Evolutionary conservation across 2,888 invertebrate genomes (phyloP), one percentile per base, ranked within the genome.

Genomic region (Creontiades dilutus): DNA sequence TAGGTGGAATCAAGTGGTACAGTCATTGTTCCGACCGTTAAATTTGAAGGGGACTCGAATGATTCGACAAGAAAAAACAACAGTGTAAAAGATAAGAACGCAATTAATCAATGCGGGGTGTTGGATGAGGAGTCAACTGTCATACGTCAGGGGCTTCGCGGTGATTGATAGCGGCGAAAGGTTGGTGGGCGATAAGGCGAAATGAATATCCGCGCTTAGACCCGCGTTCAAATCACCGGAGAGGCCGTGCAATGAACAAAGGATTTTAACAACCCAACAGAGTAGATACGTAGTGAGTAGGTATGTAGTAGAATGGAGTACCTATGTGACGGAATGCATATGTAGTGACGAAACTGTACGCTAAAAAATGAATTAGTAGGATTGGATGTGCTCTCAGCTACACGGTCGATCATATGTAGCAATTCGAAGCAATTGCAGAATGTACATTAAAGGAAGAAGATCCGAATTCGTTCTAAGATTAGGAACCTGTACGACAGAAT

Each of bases 51-150:
- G 27, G 68, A 1, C 68, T 23, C 37, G 68, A 27, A 68, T 68
- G 68, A 68, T 68, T 68, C 68, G 68, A 68, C 68, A 68, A 27
- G 68, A 68, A 68, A 68, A 68, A 68, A 68, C 68, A 68, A 68
- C 68, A 68, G 68, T 23, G 68, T 68, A 68, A 68, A 19, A 68
- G 68, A 68, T 68, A 68, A 68, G n/a, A 19, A 23, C 16, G 23
- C 19, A 68, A 68, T 68, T 68, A 68, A 68, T 68, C 68, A 68
- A 68, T 23, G 27, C 68, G 19, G 27, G 68, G 68, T 68, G 68
- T 68, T 68, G 68, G 68, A 68, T 68, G 68, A 68, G 27, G 23
- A 68, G 68, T 68, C 12, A 5, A 68, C 68, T 68, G 68, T 68
- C 68, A 68, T 5, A 23, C 13, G 27, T 23, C 7, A n/a, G 68